Evolutionary conservation across 2,113 vertebrate genomes (phyloP).

Genomic region (Corydoras sp.): DNA sequence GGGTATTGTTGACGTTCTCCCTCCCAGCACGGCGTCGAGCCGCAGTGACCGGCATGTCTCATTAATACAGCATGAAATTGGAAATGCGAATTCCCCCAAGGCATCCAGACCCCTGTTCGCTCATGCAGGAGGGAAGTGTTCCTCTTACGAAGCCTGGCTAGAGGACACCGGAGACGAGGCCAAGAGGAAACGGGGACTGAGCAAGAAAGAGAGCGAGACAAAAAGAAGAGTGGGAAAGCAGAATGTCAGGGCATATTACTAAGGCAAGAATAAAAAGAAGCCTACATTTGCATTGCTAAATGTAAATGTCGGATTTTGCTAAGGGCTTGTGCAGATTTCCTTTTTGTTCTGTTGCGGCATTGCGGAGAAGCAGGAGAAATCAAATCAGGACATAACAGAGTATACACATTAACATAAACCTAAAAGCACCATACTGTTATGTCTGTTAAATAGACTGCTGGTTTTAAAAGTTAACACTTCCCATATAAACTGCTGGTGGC

Average conservation of each 20-base stretch:
- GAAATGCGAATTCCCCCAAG: slow-evolving; percentile 44
- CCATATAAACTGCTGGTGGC: slow-evolving; percentile 2
- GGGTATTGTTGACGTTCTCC: slow-evolving; percentile 7
- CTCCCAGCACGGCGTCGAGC: slow-evolving; percentile 31
- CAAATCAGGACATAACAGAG: slow-evolving; percentile 18
- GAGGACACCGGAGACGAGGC: slow-evolving; percentile 22
- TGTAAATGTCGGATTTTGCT: slow-evolving; percentile 34
- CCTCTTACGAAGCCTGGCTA: slow-evolving; percentile 26
- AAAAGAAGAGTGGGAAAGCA: slow-evolving; percentile 2
- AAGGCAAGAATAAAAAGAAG: slow-evolving; percentile 14
- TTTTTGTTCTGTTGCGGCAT: neutral
- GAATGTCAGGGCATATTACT: slow-evolving; percentile 25
- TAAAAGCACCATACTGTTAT: slow-evolving; percentile 2
- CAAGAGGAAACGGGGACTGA: neutral
- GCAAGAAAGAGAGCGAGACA: slow-evolving; percentile 6
- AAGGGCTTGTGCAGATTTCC: slow-evolving; percentile 3
- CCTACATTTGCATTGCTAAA: slow-evolving; percentile 31
- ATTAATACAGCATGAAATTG: slow-evolving; percentile 58
- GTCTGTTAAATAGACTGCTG: neutral
- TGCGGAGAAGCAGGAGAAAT: neutral
- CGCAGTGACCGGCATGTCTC: slow-evolving; percentile 50
- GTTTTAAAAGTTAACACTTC: slow-evolving; percentile 7
- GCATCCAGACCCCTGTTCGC: slow-evolving; percentile 31
- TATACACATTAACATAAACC: neutral
- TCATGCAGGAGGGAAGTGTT: slow-evolving; percentile 40